Evolutionary conservation across 1,140 invertebrate genomes (phyloP), one percentile per base, ranked within the genome.

Genomic region (Apis laboriosa): DNA sequence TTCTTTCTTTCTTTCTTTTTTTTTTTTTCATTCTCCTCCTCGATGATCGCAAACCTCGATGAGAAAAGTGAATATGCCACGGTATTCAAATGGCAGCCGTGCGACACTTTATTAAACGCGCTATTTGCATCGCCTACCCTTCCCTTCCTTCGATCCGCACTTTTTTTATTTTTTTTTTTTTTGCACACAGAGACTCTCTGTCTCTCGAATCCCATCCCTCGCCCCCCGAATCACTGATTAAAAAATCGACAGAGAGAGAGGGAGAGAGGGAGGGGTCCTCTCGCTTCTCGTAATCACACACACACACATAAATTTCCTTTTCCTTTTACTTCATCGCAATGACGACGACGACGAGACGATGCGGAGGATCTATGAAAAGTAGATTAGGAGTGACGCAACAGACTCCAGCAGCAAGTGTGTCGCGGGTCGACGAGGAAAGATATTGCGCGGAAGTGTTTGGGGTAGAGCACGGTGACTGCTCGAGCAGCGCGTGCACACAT

Each of bases 11-110:
- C 17, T 63, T 11, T 55, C n/a, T 24, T 34, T n/a, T 1, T 15
- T 19, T 43, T 9, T 1, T 3, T 11, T 21, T 34, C 2, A 49
- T 55, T 76, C 63, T n/a, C 60, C 5, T 2, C 17, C 4, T 8
- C 19, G 3, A 9, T 12, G 81, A 74, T 80, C 67, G 9, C 51
- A 24, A 51, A 70, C 77, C 83, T 74, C 89, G 87, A 91, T 90
- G 91, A 92, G 91, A 88, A 93, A 93, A 94, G 91, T 93, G 93
- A 93, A 94, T 93, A 94, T 92, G 93, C 92, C 90, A 90, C 90
- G 89, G 90, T 93, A 93, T 94, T 93, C 92, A 92, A 93, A 94
- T 93, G 89, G 80, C 88, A 87, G 84, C 83, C 73, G 88, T 56
- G 89, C 89, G 92, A 92, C 92, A 92, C 92, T 93, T 93, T 93